These are phyloP conservation scores for Ciconia boyciana DNA, from an alignment of 2,113 vertebrate species.

Conservation along the genomic window DNA sequence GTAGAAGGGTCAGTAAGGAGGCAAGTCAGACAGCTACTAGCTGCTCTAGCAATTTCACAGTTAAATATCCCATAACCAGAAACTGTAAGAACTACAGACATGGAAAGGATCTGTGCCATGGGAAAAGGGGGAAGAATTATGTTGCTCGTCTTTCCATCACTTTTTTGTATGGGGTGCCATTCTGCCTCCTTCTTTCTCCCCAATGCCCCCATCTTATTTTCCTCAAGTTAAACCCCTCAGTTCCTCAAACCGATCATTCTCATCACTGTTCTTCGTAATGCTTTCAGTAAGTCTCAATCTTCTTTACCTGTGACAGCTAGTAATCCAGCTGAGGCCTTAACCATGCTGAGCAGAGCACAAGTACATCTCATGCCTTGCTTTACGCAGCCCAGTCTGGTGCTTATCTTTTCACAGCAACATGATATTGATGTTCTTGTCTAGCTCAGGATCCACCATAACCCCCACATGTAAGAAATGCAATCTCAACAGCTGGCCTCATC, in stretches of 20 bases:
- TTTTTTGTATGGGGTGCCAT: neutral
- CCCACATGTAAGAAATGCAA: neutral
- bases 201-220: fast-evolving
- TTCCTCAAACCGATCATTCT: neutral
- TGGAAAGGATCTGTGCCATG: neutral
- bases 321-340: neutral
- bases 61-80: neutral
- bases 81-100: neutral
- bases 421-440: neutral
- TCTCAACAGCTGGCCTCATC: neutral
- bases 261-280: neutral
- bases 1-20: neutral
- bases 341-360: neutral
- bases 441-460: neutral
- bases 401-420: neutral
- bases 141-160: neutral
- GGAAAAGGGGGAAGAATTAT: neutral
- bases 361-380: neutral
- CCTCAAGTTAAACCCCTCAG: neutral
- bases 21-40: neutral
- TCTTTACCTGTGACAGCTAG: neutral
- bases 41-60: neutral
- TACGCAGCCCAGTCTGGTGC: neutral
- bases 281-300: neutral
- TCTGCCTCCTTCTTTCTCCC: neutral